Percentiles rank a stretch among this genome's conserved stretches.
These are phyloP conservation scores for Drosophila prosaltans DNA, from an alignment of 1,140 invertebrate genomes.

Conservation along the genomic window DNA sequence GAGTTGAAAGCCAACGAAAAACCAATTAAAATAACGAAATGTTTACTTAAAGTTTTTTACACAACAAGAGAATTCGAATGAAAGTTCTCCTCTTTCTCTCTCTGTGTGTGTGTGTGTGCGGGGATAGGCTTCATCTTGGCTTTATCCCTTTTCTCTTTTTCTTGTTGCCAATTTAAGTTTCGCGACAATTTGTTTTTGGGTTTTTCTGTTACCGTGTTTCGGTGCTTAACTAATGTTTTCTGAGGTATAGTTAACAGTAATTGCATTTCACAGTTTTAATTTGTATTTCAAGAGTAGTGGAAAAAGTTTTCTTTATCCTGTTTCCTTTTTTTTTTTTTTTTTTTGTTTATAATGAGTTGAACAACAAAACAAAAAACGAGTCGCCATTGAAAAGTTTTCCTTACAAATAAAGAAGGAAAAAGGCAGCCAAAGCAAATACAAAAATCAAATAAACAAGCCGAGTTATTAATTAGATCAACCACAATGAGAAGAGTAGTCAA, in stretches of 20 bases:
- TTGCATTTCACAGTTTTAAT: conserved; percentile 71
- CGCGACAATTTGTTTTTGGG: conserved; percentile 48
- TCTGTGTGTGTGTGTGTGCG: not conserved
- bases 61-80: conserved; percentile 16
- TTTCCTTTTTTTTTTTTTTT: not conserved
- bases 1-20: conserved; percentile 26
- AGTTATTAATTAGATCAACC: conserved; percentile 17
- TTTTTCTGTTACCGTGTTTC: not conserved
- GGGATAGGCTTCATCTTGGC: not conserved
- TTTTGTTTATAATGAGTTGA: conserved; percentile 60
- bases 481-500: conserved; percentile 1
- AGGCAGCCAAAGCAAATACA: not conserved
- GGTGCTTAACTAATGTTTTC: conserved; percentile 49
- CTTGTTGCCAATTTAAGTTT: conserved; percentile 67
- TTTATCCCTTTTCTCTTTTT: conserved; percentile 13
- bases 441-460: not conserved
- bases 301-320: conserved; percentile 33
- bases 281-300: conserved; percentile 58
- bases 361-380: conserved; percentile 9
- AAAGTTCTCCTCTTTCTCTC: too few relatives aligned
- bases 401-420: not conserved
- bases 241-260: conserved; percentile 66
- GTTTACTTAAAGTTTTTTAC: conserved; percentile 54
- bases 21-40: conserved; percentile 66
- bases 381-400: conserved; percentile 10